These are phyloP conservation scores for Arge pagana DNA, from an alignment of 2,888 invertebrate species.

Conservation along the genomic window DNA sequence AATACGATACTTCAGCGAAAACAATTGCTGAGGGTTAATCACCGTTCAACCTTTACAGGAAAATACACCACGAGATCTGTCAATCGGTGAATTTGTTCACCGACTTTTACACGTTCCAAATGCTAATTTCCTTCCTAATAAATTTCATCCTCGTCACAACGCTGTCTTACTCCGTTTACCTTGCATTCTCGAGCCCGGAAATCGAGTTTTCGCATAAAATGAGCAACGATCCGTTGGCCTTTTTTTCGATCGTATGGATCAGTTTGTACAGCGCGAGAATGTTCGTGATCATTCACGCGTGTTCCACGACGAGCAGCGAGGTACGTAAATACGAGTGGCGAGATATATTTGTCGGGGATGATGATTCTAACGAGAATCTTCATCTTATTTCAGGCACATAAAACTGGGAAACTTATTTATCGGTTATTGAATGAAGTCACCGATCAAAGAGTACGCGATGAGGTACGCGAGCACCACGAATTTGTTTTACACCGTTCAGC, in stretches of 20 bases:
- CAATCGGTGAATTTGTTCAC: conserved; percentile 30
- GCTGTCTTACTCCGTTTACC: conserved; percentile 33
- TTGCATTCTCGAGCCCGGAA: too few species aligned
- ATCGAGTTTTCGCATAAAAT: too few species aligned
- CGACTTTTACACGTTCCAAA: conserved; percentile 35
- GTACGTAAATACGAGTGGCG: not conserved
- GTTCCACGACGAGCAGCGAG: not conserved
- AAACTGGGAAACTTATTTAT: conserved; percentile 43
- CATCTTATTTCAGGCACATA: conserved; percentile 31
- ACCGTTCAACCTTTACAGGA: too few species aligned
- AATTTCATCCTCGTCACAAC: conserved; percentile 32
- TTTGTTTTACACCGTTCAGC: too few species aligned
- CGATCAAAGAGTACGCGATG: conserved; percentile 36
- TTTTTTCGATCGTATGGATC: not conserved
- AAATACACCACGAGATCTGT: conserved; percentile 38
- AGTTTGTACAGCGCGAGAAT: not conserved
- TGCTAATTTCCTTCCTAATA: conserved; percentile 33
- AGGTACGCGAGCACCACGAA: too few species aligned
- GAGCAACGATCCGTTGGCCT: not conserved
- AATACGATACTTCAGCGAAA: too few species aligned
- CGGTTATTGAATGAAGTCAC: conserved; percentile 41
- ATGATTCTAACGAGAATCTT: not conserved
- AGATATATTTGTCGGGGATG: not conserved
- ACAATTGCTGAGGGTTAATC: too few species aligned
- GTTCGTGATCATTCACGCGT: not conserved